Evolutionary conservation across 2,797 vertebrate species (phyloP).

Genomic region (Lateolabrax maculatus): DNA sequence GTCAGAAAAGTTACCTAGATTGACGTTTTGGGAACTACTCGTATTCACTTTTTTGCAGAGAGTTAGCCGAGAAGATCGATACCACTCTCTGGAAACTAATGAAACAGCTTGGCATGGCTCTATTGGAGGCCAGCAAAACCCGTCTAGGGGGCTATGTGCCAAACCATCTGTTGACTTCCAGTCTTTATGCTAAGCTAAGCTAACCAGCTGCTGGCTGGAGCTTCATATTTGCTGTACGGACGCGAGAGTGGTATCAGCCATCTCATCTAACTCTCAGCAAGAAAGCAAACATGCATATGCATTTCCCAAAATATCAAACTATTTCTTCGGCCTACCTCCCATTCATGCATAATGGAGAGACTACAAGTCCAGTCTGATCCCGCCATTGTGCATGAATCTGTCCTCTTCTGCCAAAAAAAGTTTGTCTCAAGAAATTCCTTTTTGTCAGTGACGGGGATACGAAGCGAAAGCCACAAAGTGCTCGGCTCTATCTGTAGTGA

Average conservation of each 20-base stretch:
- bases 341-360: slow-evolving; percentile 25
- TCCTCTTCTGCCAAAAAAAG: slow-evolving; percentile 3
- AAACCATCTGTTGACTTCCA: not conserved
- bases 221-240: not conserved
- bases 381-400: slow-evolving; percentile 12
- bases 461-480: slow-evolving; percentile 33
- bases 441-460: not conserved
- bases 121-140: too few species aligned
- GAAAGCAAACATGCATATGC: not conserved
- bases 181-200: not conserved
- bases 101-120: too few species aligned
- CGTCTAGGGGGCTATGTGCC: not conserved
- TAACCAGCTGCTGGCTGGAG: not conserved
- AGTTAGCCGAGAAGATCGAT: not conserved
- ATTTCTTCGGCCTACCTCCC: slow-evolving; percentile 61
- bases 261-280: not conserved
- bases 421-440: not conserved
- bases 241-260: not conserved
- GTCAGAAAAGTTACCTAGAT: too few species aligned
- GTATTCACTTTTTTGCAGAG: not conserved
- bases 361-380: slow-evolving; percentile 16
- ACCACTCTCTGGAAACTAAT: not conserved
- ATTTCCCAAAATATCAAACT: not conserved
- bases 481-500: slow-evolving; percentile 28
- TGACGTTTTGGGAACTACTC: not conserved